phyloP scores from a whole-genome alignment of 2,888 invertebrate genomes.

The Dynastes tityus region DNA sequence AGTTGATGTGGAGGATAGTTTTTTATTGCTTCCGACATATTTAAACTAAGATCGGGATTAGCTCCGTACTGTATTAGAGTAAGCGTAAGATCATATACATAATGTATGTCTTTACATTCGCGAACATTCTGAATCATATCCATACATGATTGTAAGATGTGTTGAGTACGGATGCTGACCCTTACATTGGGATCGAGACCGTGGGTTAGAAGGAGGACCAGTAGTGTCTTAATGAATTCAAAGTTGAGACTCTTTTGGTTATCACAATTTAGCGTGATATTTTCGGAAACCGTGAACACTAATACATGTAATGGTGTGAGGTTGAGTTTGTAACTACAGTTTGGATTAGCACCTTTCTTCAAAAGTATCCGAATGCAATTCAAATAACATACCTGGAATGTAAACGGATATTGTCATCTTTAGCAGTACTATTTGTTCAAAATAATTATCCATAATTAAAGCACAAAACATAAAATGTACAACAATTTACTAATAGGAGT shows the following conservation, averaged over 20 bases:
- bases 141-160: slow-evolving; percentile 81
- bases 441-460: too few species aligned
- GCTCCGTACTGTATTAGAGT: slow-evolving; percentile 84
- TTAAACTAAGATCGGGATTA: slow-evolving; percentile 79
- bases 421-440: neutral
- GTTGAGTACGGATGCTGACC: slow-evolving; percentile 76
- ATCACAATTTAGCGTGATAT: slow-evolving; percentile 79
- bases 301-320: slow-evolving; percentile 81
- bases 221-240: slow-evolving; percentile 80
- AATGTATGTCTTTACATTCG: slow-evolving; percentile 77
- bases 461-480: too few species aligned
- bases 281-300: slow-evolving; percentile 81
- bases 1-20: slow-evolving; percentile 65
- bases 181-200: slow-evolving; percentile 79
- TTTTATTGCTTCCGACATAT: slow-evolving; percentile 70
- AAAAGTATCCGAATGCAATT: slow-evolving; percentile 80
- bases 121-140: slow-evolving; percentile 81
- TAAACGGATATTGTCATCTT: slow-evolving; percentile 37
- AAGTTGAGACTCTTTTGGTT: slow-evolving; percentile 79
- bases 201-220: slow-evolving; percentile 77
- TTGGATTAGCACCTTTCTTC: slow-evolving; percentile 82
- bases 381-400: slow-evolving; percentile 78
- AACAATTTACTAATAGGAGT: too few species aligned
- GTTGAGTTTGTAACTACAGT: slow-evolving; percentile 80
- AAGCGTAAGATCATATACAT: slow-evolving; percentile 80